Evolutionary conservation across 2,113 vertebrate species (phyloP).

Genomic region (Eulacestoma nigropectus): DNA sequence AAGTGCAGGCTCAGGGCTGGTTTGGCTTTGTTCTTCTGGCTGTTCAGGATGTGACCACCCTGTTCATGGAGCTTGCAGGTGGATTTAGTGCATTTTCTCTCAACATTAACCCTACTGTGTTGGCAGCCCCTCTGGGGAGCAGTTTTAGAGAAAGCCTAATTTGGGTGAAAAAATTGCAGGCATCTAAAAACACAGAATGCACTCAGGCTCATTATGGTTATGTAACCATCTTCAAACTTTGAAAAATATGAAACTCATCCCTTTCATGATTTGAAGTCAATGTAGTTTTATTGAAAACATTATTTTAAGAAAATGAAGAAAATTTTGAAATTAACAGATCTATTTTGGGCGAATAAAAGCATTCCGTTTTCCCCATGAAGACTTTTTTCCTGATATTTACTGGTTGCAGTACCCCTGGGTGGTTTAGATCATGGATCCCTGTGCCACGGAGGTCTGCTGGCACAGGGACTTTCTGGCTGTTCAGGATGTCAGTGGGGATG

Average conservation of each 20-base stretch:
- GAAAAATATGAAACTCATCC: not conserved
- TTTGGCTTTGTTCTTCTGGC: not conserved
- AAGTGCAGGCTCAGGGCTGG: not conserved
- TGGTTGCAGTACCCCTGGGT: not conserved
- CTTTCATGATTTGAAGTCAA: not conserved
- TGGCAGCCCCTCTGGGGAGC: not conserved
- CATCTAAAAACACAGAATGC: not conserved
- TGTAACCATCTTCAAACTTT: not conserved
- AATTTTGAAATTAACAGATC: not conserved
- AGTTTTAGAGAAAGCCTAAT: not conserved
- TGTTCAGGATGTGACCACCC: not conserved
- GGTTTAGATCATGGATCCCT: not conserved
- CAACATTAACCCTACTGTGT: not conserved
- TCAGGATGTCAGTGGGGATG: not conserved
- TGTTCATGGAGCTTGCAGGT: not conserved
- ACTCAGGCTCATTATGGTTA: not conserved
- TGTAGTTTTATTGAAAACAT: not conserved
- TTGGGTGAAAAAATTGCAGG: conserved; percentile 12
- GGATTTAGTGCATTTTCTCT: not conserved
- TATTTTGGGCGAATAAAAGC: not conserved
- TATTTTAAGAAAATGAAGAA: not conserved
- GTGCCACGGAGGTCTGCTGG: not conserved
- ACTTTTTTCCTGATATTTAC: not conserved
- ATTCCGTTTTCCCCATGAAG: not conserved
- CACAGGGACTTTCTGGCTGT: not conserved